Conservation (phyloP, 2,797 vertebrate species). For the Kryptolebias ocellatus region DNA sequence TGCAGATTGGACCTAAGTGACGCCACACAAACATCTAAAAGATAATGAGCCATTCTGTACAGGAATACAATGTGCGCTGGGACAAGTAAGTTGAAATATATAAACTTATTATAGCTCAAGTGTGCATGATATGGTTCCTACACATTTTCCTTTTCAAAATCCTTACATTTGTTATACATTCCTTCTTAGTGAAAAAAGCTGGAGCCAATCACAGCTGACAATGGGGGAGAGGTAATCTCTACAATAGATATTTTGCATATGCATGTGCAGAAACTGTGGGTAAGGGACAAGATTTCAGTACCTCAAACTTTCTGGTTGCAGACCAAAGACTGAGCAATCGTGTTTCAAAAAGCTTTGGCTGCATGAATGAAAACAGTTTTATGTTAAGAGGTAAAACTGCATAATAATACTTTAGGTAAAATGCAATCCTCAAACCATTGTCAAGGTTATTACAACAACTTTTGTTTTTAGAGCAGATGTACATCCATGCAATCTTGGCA, state of each 20-base stretch:
- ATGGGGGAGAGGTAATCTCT: neutral
- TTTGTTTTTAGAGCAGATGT: neutral
- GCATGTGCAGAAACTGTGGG: neutral
- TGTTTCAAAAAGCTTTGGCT: neutral
- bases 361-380: neutral
- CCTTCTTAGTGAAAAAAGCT: neutral
- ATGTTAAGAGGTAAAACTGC: too few relatives aligned
- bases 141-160: conserved; percentile 41
- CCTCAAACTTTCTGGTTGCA: neutral
- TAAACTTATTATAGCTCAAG: conserved; percentile 1
- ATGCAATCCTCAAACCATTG: too few relatives aligned
- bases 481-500: neutral
- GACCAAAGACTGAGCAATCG: neutral
- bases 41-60: conserved; percentile 37
- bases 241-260: neutral
- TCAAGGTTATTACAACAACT: neutral
- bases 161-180: neutral
- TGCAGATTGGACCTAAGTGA: neutral
- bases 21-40: neutral
- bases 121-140: conserved; percentile 13
- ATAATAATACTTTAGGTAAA: too few relatives aligned
- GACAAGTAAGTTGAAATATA: conserved; percentile 19
- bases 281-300: neutral
- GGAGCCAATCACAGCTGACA: neutral
- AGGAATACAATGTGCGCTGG: conserved; percentile 10